Evolutionary conservation across 2,113 vertebrate species (phyloP), one percentile per base, ranked within the genome.

Genomic region (Semnornis frantzii): DNA sequence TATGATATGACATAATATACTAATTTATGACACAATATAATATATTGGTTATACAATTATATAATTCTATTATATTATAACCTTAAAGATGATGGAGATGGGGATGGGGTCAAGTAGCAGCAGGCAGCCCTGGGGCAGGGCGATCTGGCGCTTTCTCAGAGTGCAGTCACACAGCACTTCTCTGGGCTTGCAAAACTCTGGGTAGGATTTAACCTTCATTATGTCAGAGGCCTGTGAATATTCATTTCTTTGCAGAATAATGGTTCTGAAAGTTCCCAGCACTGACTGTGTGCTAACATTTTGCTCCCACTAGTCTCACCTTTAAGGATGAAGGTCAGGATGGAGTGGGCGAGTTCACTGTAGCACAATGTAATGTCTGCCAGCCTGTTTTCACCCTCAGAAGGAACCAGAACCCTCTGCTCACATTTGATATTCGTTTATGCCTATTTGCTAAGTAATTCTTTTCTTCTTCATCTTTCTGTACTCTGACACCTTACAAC

Each of bases 391-490:
- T 96, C 83, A 72, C 46, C 44, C n/a, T 46, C 8, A 87, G 31
- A 64, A 91, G 71, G 74, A 94, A 75, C 44, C 89, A 72, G 89
- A 72, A 57, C 42, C 65, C 23, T 85, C 50, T 73, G n/a, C 73
- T 83, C 85, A 52, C 60, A 83, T 92, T 96, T 92, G 74, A 87
- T 91, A 93, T 92, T 95, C 28, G 96, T 95, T 97, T 95, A 94
- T 93, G 65, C 72, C 48, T 89, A 89, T 93, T 95, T 96, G 77
- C 63, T 94, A 96, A 96, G 58, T 90, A 96, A 94, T 94, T 96
- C 55, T 63, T 83, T 92, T 96, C 94, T 90, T 94, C 85, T 92
- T 94, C 90, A 91, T 95, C 57, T 88, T 87, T 70, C 55, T 94
- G 72, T 92, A 54, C 87, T 85, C 92, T 96, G 93, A 92, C 91